Conservation (phyloP, 2,888 invertebrate species). For the Pristionchus entomophagus region DNA sequence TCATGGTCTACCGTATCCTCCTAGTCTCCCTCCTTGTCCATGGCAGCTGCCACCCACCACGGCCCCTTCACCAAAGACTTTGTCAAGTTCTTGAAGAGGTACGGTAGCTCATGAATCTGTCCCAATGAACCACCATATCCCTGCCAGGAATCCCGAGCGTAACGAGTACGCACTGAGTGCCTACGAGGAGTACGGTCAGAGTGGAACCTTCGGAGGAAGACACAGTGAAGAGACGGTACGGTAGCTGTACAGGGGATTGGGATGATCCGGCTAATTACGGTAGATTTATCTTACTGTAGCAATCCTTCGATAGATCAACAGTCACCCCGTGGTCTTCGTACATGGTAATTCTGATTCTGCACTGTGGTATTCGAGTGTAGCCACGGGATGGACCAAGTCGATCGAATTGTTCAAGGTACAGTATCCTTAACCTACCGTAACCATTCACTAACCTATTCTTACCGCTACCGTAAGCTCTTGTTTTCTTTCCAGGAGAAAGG, state of each 20-base stretch:
- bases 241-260: background rate
- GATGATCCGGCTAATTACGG: background rate
- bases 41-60: background rate
- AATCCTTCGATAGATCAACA: slow-evolving; percentile 52
- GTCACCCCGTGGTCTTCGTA: slow-evolving; percentile 68
- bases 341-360: slow-evolving; percentile 73
- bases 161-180: slow-evolving; percentile 20
- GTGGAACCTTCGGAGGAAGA: slow-evolving; percentile 27
- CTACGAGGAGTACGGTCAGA: background rate
- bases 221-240: background rate
- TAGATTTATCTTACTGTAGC: background rate
- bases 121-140: background rate
- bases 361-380: slow-evolving; percentile 55
- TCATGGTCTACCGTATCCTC: background rate
- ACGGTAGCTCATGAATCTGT: background rate
- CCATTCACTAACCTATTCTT: background rate
- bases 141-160: background rate
- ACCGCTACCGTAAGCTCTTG: background rate
- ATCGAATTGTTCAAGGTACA: slow-evolving; percentile 35
- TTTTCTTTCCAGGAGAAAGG: slow-evolving; percentile 50
- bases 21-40: background rate
- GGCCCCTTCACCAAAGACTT: slow-evolving; percentile 41
- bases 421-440: background rate
- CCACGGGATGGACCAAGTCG: slow-evolving; percentile 65
- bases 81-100: slow-evolving; percentile 15